Evolutionary conservation across 2,888 invertebrate genomes (phyloP), one percentile per base, ranked within the genome.

Genomic region (Unio pictorum): DNA sequence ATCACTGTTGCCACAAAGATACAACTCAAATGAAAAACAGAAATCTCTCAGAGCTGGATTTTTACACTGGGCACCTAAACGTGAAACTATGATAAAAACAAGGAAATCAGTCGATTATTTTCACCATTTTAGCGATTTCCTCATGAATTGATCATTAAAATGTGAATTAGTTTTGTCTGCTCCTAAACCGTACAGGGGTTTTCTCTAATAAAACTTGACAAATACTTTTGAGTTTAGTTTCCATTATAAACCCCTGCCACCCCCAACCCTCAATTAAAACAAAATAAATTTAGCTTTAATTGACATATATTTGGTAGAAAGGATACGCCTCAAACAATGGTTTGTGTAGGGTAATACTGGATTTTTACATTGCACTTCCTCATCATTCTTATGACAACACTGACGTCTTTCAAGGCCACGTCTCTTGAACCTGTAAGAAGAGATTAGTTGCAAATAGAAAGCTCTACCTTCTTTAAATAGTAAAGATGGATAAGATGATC

Each of bases 341-440:
- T 95, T 93, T 0, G 95, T 94, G 88, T 94, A 95, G 0, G 95
- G 95, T 81, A 95, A 86, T 5, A 95, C 93, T 1, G 90, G 78
- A 66, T 86, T 84, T 55, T 74, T 75, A 81, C 91, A 91, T 67
- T 82, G 84, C 28, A 79, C 79, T 54, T 87, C 86, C 28, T 85
- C 81, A 63, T 82, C 81, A 73, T 83, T 83, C 63, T 80, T 85
- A 69, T 86, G 81, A 55, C 82, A 76, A 69, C 87, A 87, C 58
- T 73, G 66, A 67, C 84, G 72, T 63, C 72, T 78, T 65, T 79
- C 75, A 28, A 81, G 64, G 8, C 79, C 78, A 59, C 76, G 73
- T 45, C 69, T 76, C 64, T 84, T 82, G 63, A 72, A 75, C 66
- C 86, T 86, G 76, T 55, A 81, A 80, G 20, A 20, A 65, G 28